Base-by-base conservation (phyloP, 2,888 invertebrate species). In the Leptinotarsa juncta region DNA sequence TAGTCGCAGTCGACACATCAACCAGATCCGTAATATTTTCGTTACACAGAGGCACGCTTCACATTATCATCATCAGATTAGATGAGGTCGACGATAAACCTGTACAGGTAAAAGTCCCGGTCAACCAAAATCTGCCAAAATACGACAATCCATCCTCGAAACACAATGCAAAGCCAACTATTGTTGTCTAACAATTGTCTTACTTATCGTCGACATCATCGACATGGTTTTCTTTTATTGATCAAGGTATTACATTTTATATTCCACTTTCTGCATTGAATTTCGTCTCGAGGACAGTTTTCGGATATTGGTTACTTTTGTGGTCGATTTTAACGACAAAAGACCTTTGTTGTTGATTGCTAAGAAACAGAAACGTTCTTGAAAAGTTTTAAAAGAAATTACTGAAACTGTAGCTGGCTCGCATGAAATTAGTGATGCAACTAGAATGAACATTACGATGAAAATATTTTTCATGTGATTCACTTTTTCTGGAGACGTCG, bases 41-140 rank as follows among this genome's bases (percentile, higher is more conserved):
- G 62, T 32, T 55, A 68, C 55, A 70, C 50, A 70, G 72, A 80
- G 83, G 82, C 83, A 83, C 83, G 81, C 83, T 83, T 78, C 81
- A 55, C 42, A 60, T 69, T 57, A 53, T 69, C 69, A 60, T 73
- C 76, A 70, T 70, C 74, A 72, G 81, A 81, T 80, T 79, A 82
- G 81, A 82, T 81, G 78, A 75, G 80, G 76, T 72, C 69, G 57
- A 67, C 77, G 82, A 82, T 82, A 82, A 42, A 78, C 72, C 62
- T 55, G 69, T 76, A 73, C 81, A 82, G 82, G 82, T 82, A 83
- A 78, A 79, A 78, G 71, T 75, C 72, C 77, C 78, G 81, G 81
- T 79, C 81, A 80, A 80, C 82, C 80, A 75, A 82, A 83, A 83
- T 82, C 83, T 83, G 82, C 83, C 84, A 84, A 84, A 84, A 83